Conservation (phyloP, 2,113 vertebrate genomes). For the Petrocephalus microphthalmus region DNA sequence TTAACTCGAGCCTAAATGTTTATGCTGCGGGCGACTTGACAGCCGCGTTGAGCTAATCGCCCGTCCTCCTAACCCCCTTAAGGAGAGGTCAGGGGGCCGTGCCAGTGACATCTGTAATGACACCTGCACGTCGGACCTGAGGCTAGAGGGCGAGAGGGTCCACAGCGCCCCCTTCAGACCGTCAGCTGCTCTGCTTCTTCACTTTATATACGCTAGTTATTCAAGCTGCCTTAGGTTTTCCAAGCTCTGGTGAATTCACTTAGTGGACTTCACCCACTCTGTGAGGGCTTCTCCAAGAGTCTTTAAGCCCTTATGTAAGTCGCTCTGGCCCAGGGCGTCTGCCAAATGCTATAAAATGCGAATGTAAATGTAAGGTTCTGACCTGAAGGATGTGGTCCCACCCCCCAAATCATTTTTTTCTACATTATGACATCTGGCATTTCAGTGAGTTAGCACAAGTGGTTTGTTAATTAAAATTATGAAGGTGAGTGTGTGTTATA, state of each 20-base stretch:
- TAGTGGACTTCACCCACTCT: background rate
- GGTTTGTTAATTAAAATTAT: background rate
- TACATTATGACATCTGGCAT: background rate
- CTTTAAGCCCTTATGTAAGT: no score
- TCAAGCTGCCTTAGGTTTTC: background rate
- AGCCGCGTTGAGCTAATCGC: background rate
- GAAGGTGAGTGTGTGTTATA: background rate
- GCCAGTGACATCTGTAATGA: background rate
- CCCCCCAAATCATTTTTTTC: background rate
- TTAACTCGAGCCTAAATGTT: conserved; percentile 3
- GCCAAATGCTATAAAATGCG: no score
- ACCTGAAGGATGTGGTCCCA: background rate
- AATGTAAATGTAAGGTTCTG: background rate
- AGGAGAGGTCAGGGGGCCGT: background rate
- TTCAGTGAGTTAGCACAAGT: background rate
- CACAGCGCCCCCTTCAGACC: background rate
- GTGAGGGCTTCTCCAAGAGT: background rate
- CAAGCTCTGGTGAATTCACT: background rate
- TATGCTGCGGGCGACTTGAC: background rate
- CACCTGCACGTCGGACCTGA: background rate
- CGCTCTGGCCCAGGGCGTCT: no score
- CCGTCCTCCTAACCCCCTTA: background rate
- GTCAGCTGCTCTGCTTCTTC: background rate
- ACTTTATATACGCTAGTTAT: background rate
- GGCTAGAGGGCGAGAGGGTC: background rate